Evolutionary conservation across 2,888 invertebrate genomes (phyloP).

Genomic region (Galeruca laticollis): DNA sequence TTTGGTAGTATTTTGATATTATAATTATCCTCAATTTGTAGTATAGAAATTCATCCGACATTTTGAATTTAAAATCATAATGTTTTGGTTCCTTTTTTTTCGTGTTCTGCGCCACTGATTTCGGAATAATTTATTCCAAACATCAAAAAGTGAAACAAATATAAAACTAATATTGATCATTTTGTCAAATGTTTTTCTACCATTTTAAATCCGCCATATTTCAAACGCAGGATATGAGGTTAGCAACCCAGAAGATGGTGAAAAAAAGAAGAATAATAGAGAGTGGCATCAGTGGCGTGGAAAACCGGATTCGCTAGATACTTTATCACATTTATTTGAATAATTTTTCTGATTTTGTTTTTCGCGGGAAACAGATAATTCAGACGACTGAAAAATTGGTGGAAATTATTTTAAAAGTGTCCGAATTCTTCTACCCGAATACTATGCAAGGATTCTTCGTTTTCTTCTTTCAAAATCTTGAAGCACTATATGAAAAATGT

Average conservation of each 20-base stretch:
- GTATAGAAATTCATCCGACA: too few species aligned
- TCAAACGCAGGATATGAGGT: conserved; percentile 19
- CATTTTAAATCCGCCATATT: conserved; percentile 34
- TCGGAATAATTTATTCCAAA: neutral
- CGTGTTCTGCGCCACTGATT: neutral
- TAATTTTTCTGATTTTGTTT: neutral
- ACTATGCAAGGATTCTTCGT: too few species aligned
- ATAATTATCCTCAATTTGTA: too few species aligned
- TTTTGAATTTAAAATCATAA: too few species aligned
- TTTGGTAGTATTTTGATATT: too few species aligned
- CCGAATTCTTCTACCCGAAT: too few species aligned
- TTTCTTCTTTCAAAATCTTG: too few species aligned
- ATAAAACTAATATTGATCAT: conserved; percentile 31
- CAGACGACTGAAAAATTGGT: too few species aligned
- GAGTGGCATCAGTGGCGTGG: neutral
- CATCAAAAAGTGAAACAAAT: conserved; percentile 8
- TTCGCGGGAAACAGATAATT: too few species aligned
- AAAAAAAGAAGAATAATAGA: neutral
- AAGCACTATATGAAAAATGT: too few species aligned
- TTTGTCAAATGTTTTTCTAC: conserved; percentile 34
- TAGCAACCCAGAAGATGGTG: conserved; percentile 3
- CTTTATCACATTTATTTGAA: neutral
- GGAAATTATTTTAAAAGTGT: too few species aligned
- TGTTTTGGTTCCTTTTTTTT: too few species aligned
- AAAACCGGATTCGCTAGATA: neutral